Percentiles rank a stretch among this genome's conserved stretches.
Evolutionary conservation across 1,140 invertebrate genomes (phyloP).

Genomic region (Drosophila obscura): DNA sequence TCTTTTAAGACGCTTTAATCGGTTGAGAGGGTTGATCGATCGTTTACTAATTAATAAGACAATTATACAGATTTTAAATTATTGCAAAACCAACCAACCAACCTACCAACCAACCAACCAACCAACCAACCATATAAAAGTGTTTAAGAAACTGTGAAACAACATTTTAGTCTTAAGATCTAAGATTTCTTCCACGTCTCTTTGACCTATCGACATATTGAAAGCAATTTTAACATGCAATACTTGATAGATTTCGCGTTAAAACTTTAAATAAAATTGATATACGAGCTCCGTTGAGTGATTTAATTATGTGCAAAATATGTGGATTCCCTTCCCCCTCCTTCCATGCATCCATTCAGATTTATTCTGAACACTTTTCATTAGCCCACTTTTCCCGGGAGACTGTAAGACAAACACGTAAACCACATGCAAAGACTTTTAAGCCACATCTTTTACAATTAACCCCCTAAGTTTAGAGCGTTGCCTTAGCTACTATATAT

Average conservation of each 20-base stretch:
- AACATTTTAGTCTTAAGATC: neutral
- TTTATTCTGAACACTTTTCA: neutral
- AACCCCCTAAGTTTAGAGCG: slow-evolving; percentile 29
- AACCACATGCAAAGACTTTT: slow-evolving; percentile 46
- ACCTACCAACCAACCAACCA: too few species aligned
- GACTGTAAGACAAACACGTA: slow-evolving; percentile 1
- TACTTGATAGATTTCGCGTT: slow-evolving; percentile 6
- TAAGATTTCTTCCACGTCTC: neutral
- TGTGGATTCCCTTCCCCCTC: neutral
- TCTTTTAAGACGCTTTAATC: too few species aligned
- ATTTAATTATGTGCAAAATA: slow-evolving; percentile 30
- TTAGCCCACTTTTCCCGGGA: neutral
- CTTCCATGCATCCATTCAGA: neutral
- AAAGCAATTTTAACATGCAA: slow-evolving; percentile 2
- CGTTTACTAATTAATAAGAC: too few species aligned
- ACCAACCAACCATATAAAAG: neutral
- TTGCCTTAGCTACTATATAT: slow-evolving; percentile 39
- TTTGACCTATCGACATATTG: neutral
- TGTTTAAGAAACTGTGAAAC: neutral
- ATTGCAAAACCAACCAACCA: neutral
- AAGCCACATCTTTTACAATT: slow-evolving; percentile 7
- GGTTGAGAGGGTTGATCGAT: too few species aligned
- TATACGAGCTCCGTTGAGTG: slow-evolving; percentile 19
- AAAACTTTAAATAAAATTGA: slow-evolving; percentile 45
- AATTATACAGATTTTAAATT: too few species aligned